These are phyloP conservation scores for Liasis olivaceus DNA, from an alignment of 2,797 vertebrate species.

Conservation along the genomic window DNA sequence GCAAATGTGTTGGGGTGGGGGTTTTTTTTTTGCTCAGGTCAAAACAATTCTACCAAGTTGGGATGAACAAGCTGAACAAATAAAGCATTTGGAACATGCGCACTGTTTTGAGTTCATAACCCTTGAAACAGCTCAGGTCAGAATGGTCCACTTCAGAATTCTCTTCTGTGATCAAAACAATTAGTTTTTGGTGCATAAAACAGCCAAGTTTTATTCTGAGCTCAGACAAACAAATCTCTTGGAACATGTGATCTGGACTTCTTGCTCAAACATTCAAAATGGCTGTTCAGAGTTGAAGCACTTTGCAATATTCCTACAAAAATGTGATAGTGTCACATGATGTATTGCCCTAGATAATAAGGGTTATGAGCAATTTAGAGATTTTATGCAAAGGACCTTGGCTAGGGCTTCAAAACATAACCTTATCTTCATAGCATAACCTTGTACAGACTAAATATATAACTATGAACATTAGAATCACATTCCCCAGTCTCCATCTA, in stretches of 20 bases:
- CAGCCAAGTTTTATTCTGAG: background rate
- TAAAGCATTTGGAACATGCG: background rate
- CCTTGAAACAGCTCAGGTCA: background rate
- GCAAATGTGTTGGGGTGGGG: background rate
- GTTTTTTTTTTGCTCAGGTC: background rate
- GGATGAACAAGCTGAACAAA: background rate
- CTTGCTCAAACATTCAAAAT: background rate
- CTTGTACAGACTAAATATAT: background rate
- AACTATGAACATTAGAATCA: background rate
- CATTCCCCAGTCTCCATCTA: background rate
- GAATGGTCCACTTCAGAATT: background rate
- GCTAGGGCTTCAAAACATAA: background rate
- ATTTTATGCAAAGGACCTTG: background rate
- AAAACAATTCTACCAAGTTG: background rate
- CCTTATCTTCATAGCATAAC: background rate
- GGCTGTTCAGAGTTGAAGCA: background rate
- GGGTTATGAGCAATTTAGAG: background rate
- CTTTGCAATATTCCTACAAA: background rate
- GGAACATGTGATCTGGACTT: background rate
- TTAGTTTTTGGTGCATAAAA: background rate
- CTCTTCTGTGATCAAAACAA: background rate
- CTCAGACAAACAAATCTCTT: background rate
- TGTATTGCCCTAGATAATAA: background rate
- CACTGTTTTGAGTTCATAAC: background rate
- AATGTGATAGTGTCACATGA: background rate